Percentiles rank a stretch among this genome's conserved stretches.
Evolutionary conservation across 2,113 vertebrate genomes (phyloP).

Genomic region (Taxidea taxus): DNA sequence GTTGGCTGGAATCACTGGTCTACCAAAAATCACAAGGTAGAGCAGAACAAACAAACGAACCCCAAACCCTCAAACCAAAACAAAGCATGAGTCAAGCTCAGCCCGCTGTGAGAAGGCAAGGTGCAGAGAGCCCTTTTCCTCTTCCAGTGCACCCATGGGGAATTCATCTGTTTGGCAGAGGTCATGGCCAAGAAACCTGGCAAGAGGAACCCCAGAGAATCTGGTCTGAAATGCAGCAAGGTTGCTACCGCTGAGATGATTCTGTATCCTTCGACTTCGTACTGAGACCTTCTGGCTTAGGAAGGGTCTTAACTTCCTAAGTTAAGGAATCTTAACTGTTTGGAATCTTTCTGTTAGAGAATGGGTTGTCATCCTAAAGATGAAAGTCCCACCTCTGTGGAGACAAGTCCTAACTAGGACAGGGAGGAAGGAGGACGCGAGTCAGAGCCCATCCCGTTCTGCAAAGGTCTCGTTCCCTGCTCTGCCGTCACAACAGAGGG

Average conservation of each 20-base stretch:
- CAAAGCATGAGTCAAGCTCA: conserved; percentile 17
- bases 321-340: too few species aligned
- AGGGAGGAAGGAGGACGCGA: not conserved
- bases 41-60: not conserved
- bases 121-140: not conserved
- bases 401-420: not conserved
- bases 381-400: not conserved
- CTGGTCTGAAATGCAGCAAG: not conserved
- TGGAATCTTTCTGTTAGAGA: not conserved
- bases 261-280: not conserved
- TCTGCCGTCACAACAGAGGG: not conserved
- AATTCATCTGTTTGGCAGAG: not conserved
- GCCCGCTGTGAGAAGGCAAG: not conserved
- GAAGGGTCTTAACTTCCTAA: too few species aligned
- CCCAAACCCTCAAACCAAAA: not conserved
- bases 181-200: not conserved
- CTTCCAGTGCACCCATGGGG: too few species aligned
- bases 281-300: not conserved
- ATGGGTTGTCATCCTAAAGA: not conserved
- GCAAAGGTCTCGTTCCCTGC: not conserved
- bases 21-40: not conserved
- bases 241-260: not conserved
- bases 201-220: not conserved
- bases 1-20: not conserved
- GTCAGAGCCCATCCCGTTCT: not conserved